A percentile compares a stretch with the other conserved stretches of the same genome.
phyloP scores from a whole-genome alignment of 92 coral and sea anemone genomes.

The Parazoanthus atlanticus region DNA sequence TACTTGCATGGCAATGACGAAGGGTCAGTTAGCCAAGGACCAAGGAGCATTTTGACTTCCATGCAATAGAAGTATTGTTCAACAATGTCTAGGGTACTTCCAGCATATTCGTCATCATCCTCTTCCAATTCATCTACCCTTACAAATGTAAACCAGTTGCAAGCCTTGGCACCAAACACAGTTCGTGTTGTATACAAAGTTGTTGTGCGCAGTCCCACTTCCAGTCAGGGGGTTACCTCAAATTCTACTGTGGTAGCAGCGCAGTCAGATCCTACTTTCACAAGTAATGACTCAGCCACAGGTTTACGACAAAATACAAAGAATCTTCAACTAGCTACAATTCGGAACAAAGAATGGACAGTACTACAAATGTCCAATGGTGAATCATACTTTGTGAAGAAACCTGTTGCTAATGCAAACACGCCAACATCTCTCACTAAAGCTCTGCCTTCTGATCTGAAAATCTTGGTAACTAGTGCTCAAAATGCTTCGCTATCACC shows the following conservation, averaged over 20 bases:
- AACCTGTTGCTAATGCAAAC: neutral
- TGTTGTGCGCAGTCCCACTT: neutral
- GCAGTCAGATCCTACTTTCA: neutral
- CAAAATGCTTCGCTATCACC: neutral
- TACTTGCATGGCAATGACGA: neutral
- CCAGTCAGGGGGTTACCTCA: neutral
- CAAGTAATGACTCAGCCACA: neutral
- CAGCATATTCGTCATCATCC: neutral
- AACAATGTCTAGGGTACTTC: neutral
- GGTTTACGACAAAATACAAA: neutral
- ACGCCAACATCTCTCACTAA: neutral
- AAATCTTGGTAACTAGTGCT: neutral
- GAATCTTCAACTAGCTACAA: neutral
- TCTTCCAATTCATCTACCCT: neutral
- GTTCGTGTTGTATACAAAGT: neutral
- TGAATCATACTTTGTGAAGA: neutral
- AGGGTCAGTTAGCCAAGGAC: neutral
- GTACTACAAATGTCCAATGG: slow-evolving; percentile 10
- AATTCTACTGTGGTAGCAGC: neutral
- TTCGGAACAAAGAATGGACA: neutral
- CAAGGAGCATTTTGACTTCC: neutral
- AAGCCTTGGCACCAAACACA: neutral
- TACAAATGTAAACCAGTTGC: neutral
- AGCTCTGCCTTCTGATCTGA: neutral
- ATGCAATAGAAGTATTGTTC: neutral